Evolutionary conservation across 2,797 vertebrate species (phyloP).

Genomic region (Labroides dimidiatus): DNA sequence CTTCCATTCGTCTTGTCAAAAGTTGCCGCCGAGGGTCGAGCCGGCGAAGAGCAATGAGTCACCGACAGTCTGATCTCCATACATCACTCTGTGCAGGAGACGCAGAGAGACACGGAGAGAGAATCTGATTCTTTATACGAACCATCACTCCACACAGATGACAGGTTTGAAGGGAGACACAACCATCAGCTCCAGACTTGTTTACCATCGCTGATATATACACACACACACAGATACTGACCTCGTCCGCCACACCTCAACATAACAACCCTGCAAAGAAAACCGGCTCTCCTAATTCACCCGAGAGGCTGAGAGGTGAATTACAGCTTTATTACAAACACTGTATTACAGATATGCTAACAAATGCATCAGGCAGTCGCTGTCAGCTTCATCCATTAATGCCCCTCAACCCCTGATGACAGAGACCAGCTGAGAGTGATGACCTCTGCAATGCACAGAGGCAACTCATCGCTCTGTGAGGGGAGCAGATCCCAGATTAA

Average conservation of each 20-base stretch:
- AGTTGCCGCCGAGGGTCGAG: conserved; percentile 10
- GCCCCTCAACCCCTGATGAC: conserved; percentile 16
- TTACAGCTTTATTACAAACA: conserved; percentile 26
- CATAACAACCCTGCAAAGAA: conserved; percentile 15
- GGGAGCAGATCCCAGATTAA: conserved; percentile 21
- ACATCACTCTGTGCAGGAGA: conserved; percentile 31
- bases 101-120: neutral
- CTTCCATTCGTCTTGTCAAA: conserved; percentile 51
- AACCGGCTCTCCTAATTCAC: conserved; percentile 13
- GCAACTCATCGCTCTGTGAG: conserved; percentile 26
- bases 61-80: conserved; percentile 39
- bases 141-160: conserved; percentile 39
- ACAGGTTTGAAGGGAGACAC: conserved; percentile 42
- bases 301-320: neutral
- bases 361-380: conserved; percentile 8
- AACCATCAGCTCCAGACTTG: conserved; percentile 27
- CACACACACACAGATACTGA: conserved; percentile 13
- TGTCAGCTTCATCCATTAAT: conserved; percentile 16
- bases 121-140: conserved; percentile 36
- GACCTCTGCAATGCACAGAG: conserved; percentile 14
- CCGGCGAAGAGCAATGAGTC: conserved; percentile 34
- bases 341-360: conserved; percentile 11
- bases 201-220: conserved; percentile 26
- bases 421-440: conserved; percentile 21
- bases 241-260: conserved; percentile 35